Evolutionary conservation across 2,888 invertebrate species (phyloP).

Genomic region (Parapristionchus giblindavisi): DNA sequence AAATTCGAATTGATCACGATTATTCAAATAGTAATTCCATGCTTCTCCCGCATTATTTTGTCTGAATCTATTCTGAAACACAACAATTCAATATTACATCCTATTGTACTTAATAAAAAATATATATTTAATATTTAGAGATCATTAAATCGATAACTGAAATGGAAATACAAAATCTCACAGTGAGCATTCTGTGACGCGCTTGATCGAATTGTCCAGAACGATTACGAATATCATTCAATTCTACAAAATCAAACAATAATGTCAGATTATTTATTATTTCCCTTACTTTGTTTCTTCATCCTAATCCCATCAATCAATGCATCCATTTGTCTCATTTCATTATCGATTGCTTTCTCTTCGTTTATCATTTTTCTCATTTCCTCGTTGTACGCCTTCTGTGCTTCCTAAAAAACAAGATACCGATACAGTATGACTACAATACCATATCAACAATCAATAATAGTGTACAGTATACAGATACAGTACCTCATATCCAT

Average conservation of each 20-base stretch:
- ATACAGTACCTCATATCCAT: constrained; percentile 33
- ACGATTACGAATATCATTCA: constrained; percentile 3
- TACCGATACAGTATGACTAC: not conserved
- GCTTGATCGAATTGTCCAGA: not conserved
- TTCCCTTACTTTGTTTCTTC: not conserved
- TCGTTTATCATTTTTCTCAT: not conserved
- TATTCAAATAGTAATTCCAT: constrained; percentile 41
- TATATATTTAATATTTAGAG: no score
- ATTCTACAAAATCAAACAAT: not conserved
- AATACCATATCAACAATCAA: not conserved
- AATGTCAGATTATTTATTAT: not conserved
- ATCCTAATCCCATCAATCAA: no score
- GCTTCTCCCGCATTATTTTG: not conserved
- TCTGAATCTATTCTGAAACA: not conserved
- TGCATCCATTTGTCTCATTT: not conserved
- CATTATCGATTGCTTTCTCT: not conserved
- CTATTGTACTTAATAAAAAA: not conserved
- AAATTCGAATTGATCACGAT: constrained; percentile 48
- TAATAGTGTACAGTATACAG: no score
- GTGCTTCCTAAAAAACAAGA: not conserved
- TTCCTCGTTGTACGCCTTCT: not conserved
- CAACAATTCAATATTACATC: not conserved
- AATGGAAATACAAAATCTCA: not conserved
- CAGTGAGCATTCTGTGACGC: not conserved
- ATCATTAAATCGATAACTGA: no score